phyloP scores from a whole-genome alignment of 2,113 vertebrate genomes.

The Dendrocopos noguchii region DNA sequence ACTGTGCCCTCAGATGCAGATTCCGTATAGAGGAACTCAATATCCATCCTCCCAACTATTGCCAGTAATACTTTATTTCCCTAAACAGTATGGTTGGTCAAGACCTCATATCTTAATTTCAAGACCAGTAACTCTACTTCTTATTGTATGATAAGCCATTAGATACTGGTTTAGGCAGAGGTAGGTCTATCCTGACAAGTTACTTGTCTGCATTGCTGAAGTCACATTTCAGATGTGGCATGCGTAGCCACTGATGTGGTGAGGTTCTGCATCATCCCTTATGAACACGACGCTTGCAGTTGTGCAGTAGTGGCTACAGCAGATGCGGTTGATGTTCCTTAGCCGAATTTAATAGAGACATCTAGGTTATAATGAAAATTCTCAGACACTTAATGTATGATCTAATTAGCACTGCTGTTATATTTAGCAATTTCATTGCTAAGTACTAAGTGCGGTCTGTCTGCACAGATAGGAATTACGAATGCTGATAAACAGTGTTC shows the following conservation, averaged over 20 bases:
- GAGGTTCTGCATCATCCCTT: not conserved
- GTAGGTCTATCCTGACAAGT: not conserved
- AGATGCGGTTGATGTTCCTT: not conserved
- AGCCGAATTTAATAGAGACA: not conserved
- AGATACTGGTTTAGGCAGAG: not conserved
- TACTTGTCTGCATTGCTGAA: accelerated
- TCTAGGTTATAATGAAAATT: not conserved
- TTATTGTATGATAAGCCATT: not conserved
- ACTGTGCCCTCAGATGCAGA: accelerated
- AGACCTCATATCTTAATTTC: not conserved
- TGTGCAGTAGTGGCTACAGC: not conserved
- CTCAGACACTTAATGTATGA: accelerated
- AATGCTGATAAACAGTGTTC: not conserved
- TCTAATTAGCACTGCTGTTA: not conserved
- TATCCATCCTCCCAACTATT: not conserved
- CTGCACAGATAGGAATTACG: not conserved
- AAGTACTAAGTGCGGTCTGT: not conserved
- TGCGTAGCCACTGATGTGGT: accelerated
- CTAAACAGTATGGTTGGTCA: accelerated
- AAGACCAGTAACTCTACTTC: not conserved
- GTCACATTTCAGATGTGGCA: not conserved
- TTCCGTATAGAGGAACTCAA: accelerated
- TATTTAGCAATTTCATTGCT: not conserved
- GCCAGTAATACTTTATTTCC: accelerated
- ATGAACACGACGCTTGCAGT: not conserved